phyloP scores from a whole-genome alignment of 2,797 vertebrate species.

The Steatocranus sp. region DNA sequence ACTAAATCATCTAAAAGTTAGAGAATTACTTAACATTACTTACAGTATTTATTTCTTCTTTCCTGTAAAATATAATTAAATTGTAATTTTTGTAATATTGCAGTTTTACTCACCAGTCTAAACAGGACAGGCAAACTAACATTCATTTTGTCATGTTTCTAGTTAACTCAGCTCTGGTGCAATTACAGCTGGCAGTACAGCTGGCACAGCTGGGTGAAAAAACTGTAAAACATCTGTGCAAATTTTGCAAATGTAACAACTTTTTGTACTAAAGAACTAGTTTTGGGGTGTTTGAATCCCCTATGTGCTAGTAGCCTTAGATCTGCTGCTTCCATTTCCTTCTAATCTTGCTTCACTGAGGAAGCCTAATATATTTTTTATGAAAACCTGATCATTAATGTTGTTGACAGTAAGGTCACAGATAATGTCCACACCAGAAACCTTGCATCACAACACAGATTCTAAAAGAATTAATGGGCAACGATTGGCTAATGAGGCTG shows the following conservation, averaged over 20 bases:
- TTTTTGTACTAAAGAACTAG: background rate
- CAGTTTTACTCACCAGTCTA: background rate
- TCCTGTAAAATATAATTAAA: background rate
- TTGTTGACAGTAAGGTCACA: background rate
- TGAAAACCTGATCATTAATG: background rate
- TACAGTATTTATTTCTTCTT: background rate
- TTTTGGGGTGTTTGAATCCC: background rate
- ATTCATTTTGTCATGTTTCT: background rate
- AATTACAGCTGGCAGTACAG: background rate
- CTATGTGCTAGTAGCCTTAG: background rate
- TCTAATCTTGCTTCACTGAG: background rate
- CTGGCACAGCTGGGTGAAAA: background rate
- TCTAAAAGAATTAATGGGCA: slow-evolving; percentile 41
- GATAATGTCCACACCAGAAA: slow-evolving; percentile 7
- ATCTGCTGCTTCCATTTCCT: fast-evolving
- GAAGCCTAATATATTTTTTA: background rate
- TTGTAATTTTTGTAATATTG: background rate
- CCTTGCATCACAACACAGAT: slow-evolving; percentile 3
- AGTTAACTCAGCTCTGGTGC: background rate
- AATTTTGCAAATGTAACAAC: background rate
- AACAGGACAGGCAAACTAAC: background rate
- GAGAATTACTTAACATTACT: background rate
- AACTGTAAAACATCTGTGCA: background rate
- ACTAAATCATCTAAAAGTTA: background rate
- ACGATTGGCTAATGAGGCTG: slow-evolving; percentile 45